Evolutionary conservation across 2,888 invertebrate genomes (phyloP).

Genomic region (Ophraella communa): DNA sequence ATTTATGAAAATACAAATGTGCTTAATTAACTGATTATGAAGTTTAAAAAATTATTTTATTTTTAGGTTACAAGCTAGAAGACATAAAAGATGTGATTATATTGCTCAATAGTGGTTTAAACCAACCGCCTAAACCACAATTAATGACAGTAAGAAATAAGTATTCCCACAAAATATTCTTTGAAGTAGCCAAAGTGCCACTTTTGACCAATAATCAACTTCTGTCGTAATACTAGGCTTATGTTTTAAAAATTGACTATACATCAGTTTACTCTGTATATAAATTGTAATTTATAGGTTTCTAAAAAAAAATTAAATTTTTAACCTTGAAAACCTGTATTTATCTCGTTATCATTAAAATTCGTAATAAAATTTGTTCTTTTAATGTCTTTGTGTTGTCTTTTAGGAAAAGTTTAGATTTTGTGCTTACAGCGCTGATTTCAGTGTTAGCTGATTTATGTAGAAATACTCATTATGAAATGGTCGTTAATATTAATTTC

Average conservation of each 20-base stretch:
- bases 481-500: too few relatives aligned
- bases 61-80: slow-evolving; percentile 73
- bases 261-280: slow-evolving; percentile 14
- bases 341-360: not conserved
- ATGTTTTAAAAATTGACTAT: not conserved
- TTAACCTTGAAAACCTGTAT: not conserved
- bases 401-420: not conserved
- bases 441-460: too few relatives aligned
- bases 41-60: slow-evolving; percentile 13
- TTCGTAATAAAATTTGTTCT: not conserved
- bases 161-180: slow-evolving; percentile 93
- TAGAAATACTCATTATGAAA: too few relatives aligned
- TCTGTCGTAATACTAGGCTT: not conserved
- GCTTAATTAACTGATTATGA: too few relatives aligned
- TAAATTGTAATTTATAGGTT: not conserved
- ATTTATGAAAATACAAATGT: too few relatives aligned
- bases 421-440: too few relatives aligned
- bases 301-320: not conserved
- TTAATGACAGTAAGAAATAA: slow-evolving; percentile 89
- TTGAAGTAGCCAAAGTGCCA: slow-evolving; percentile 87
- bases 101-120: slow-evolving; percentile 77
- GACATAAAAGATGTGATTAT: slow-evolving; percentile 78
- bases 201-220: slow-evolving; percentile 60
- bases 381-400: not conserved
- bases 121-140: slow-evolving; percentile 78